phyloP scores from a whole-genome alignment of 2,888 invertebrate genomes.

The Chymomyza fuscimana region DNA sequence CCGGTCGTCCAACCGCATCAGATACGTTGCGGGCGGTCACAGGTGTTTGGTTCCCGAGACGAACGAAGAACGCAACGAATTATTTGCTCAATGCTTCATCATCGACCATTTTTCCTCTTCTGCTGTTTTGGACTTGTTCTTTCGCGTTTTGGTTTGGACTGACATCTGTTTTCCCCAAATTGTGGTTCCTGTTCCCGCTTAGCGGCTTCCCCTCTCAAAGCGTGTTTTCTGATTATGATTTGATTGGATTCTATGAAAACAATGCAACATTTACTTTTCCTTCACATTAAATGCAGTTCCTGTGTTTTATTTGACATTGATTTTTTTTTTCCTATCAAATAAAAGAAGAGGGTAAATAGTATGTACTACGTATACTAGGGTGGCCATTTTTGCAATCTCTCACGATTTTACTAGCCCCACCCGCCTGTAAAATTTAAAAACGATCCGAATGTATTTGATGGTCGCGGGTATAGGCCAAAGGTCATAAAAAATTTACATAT shows the following conservation, averaged over 20 bases:
- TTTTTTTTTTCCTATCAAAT: neutral
- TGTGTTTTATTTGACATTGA: slow-evolving; percentile 50
- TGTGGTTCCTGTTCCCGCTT: slow-evolving; percentile 43
- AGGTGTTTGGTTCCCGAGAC: slow-evolving; percentile 52
- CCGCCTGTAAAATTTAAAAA: too few relatives aligned
- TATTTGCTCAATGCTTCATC: slow-evolving; percentile 2
- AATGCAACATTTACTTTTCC: slow-evolving; percentile 12
- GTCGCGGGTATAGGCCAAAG: too few relatives aligned
- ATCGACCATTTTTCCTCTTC: slow-evolving; percentile 16
- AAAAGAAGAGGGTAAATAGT: neutral
- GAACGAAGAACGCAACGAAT: slow-evolving; percentile 1
- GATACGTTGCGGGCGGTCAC: slow-evolving; percentile 65
- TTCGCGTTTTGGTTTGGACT: slow-evolving; percentile 1
- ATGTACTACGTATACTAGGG: too few relatives aligned
- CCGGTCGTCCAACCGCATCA: slow-evolving; percentile 22
- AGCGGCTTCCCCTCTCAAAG: slow-evolving; percentile 58
- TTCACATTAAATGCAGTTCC: slow-evolving; percentile 59
- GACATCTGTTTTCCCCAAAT: slow-evolving; percentile 23
- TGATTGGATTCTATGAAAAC: slow-evolving; percentile 62
- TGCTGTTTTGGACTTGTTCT: slow-evolving; percentile 12
- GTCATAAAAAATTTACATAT: too few relatives aligned
- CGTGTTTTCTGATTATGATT: slow-evolving; percentile 50
- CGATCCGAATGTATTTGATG: too few relatives aligned
- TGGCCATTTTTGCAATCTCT: too few relatives aligned
- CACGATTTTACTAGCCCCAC: too few relatives aligned